Percentiles rank a stretch among this genome's conserved stretches.
phyloP scores from a whole-genome alignment of 1,140 invertebrate genomes.

The Rhysida immarginata region DNA sequence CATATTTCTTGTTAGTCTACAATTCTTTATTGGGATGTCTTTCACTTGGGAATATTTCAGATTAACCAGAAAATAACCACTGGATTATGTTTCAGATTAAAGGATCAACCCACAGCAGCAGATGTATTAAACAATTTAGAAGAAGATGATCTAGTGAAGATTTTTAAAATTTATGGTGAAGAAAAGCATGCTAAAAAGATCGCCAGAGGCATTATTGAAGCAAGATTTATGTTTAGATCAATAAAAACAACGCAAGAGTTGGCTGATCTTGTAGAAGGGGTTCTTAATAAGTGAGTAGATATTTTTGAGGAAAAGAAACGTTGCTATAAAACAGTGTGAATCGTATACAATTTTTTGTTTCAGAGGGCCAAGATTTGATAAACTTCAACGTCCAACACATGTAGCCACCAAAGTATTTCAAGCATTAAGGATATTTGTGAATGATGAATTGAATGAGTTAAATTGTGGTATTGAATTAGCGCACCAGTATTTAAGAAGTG shows the following conservation, averaged over 20 bases:
- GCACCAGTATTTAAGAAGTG: slow-evolving; percentile 53
- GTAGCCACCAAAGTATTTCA: slow-evolving; percentile 85
- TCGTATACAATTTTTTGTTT: slow-evolving; percentile 2
- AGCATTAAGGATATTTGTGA: slow-evolving; percentile 87
- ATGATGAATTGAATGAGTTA: slow-evolving; percentile 92
- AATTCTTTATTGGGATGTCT: too few relatives aligned
- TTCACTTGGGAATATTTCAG: too few relatives aligned
- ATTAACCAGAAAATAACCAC: too few relatives aligned
- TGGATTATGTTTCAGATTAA: too few relatives aligned
- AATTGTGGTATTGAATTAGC: slow-evolving; percentile 74
- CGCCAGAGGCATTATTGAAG: slow-evolving; percentile 70
- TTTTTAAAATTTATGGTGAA: slow-evolving; percentile 78
- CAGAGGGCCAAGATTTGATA: slow-evolving; percentile 43
- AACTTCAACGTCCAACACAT: slow-evolving; percentile 55
- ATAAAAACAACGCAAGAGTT: slow-evolving; percentile 71
- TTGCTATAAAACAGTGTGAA: too few relatives aligned
- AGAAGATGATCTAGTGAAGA: slow-evolving; percentile 58
- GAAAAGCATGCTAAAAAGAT: slow-evolving; percentile 76
- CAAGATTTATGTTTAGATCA: slow-evolving; percentile 60
- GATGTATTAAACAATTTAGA: slow-evolving; percentile 66
- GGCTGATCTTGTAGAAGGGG: slow-evolving; percentile 53
- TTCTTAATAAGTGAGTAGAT: too few relatives aligned
- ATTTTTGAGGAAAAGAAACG: too few relatives aligned
- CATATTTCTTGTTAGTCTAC: too few relatives aligned
- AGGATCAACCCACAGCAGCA: slow-evolving; percentile 63